Evolutionary conservation across 2,113 vertebrate genomes (phyloP).

Genomic region (Hippolais icterina): DNA sequence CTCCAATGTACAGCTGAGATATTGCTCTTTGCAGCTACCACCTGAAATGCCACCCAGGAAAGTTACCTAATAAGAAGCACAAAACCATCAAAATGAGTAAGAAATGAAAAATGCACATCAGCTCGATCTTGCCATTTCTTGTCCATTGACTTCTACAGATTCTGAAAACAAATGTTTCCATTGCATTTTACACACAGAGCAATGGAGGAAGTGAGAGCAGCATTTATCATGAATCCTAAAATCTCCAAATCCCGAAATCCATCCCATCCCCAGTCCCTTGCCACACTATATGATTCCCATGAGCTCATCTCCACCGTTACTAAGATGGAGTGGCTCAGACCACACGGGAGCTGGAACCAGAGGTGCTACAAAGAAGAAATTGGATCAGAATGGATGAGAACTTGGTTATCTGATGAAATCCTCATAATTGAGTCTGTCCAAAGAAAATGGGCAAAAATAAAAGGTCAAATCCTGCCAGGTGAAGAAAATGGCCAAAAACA

Average conservation of each 20-base stretch:
- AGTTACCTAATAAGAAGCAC: neutral
- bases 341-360: fast-evolving
- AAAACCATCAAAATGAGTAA: neutral
- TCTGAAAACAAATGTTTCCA: neutral
- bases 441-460: neutral
- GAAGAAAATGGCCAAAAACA: neutral
- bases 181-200: neutral
- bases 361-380: neutral
- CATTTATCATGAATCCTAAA: too few species aligned
- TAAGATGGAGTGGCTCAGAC: fast-evolving
- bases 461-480: slow-evolving; percentile 14
- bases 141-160: neutral
- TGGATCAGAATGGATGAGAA: neutral
- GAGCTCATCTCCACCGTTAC: neutral
- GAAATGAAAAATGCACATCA: neutral
- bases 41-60: neutral
- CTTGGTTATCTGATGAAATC: neutral
- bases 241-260: neutral
- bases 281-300: fast-evolving
- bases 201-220: neutral
- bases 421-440: neutral
- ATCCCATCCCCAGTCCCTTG: neutral
- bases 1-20: neutral
- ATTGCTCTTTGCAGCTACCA: neutral
- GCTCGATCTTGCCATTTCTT: neutral